These are phyloP conservation scores for Gastrophryne carolinensis DNA, from an alignment of 2,797 vertebrate species.

Conservation along the genomic window DNA sequence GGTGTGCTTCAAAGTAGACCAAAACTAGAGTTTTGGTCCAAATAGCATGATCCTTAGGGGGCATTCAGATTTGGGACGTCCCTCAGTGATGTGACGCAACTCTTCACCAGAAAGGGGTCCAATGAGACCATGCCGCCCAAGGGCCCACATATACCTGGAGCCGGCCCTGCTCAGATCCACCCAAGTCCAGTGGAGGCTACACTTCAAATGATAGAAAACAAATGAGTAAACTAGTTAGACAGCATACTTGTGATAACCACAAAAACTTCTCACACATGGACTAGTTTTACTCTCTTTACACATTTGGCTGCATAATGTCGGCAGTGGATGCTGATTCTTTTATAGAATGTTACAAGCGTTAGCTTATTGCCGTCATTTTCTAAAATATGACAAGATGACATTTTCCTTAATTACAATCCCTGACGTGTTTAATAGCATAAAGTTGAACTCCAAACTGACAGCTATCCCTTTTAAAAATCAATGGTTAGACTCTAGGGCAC, in stretches of 20 bases:
- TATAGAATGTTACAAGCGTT: constrained; percentile 56
- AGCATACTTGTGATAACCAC: not conserved
- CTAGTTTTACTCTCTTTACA: not conserved
- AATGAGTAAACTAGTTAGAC: no score
- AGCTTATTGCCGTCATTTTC: constrained; percentile 54
- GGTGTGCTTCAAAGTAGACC: no score
- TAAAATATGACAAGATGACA: constrained; percentile 64
- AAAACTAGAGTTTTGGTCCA: no score
- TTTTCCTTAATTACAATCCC: constrained; percentile 70
- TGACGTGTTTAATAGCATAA: constrained; percentile 67
- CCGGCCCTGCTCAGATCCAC: no score
- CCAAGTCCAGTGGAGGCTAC: no score
- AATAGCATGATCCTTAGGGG: no score
- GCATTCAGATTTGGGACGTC: no score
- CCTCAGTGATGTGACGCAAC: no score
- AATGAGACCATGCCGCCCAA: no score
- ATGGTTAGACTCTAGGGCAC: constrained; percentile 71
- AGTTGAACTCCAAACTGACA: constrained; percentile 65
- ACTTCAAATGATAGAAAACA: no score
- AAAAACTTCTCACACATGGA: not conserved
- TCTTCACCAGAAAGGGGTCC: no score
- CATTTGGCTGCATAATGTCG: constrained; percentile 54
- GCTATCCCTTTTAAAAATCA: constrained; percentile 67
- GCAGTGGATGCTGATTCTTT: constrained; percentile 54
- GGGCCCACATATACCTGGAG: no score